phyloP scores from a whole-genome alignment of 1,140 invertebrate genomes.

The Harpegnathos saltator region DNA sequence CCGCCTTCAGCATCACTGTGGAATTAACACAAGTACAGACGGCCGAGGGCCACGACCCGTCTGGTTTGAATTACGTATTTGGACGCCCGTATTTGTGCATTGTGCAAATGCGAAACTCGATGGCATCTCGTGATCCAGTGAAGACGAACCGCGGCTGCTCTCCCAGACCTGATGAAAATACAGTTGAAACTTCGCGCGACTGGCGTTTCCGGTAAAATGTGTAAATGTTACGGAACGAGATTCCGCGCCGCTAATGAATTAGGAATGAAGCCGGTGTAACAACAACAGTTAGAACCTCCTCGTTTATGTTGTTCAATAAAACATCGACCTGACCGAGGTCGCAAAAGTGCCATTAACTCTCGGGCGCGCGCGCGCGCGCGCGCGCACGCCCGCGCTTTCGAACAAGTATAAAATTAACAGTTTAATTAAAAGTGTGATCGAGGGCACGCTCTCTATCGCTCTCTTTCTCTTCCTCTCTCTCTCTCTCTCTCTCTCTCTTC shows the following conservation, averaged over 20 bases:
- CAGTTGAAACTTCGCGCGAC: constrained; percentile 59
- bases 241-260: constrained; percentile 66
- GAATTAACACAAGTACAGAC: constrained; percentile 65
- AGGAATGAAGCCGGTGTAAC: constrained; percentile 48
- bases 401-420: not conserved
- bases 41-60: constrained; percentile 42
- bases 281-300: not conserved
- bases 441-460: too few species aligned
- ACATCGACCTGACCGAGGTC: not conserved
- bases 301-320: constrained; percentile 30
- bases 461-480: too few species aligned
- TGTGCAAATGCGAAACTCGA: constrained; percentile 68
- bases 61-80: constrained; percentile 67
- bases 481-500: too few species aligned
- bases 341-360: not conserved
- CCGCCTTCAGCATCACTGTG: constrained; percentile 24
- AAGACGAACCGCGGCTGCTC: constrained; percentile 52
- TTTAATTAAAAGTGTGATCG: not conserved
- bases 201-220: constrained; percentile 59
- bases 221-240: constrained; percentile 68
- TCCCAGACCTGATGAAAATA: constrained; percentile 67
- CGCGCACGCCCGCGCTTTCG: too few species aligned
- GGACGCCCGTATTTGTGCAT: constrained; percentile 66
- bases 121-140: constrained; percentile 42
- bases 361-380: too few species aligned